phyloP scores from a whole-genome alignment of 2,113 vertebrate species.

The Leptosomus discolor region DNA sequence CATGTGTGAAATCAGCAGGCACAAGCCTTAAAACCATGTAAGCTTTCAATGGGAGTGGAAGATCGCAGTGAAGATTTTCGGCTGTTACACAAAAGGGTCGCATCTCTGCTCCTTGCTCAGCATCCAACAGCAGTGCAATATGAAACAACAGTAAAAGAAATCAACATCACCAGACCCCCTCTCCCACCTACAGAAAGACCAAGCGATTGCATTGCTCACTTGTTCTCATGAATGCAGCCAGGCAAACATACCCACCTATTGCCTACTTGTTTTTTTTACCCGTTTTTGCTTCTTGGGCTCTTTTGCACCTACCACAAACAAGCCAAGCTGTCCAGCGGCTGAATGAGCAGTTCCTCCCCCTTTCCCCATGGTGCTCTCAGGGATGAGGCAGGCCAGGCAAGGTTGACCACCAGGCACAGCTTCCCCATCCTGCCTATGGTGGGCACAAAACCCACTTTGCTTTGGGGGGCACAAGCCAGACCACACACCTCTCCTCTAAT shows the following conservation, averaged over 20 bases:
- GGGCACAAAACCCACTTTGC: neutral
- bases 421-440: neutral
- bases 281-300: neutral
- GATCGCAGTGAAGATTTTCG: neutral
- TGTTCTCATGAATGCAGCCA: neutral
- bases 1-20: neutral
- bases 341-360: neutral
- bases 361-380: accelerated
- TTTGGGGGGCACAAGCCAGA: neutral
- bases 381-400: neutral
- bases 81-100: neutral
- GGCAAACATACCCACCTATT: neutral
- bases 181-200: neutral
- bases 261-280: neutral
- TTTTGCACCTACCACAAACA: neutral
- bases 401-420: neutral
- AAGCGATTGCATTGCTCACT: neutral
- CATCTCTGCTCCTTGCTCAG: neutral
- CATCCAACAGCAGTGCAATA: neutral
- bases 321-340: neutral
- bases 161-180: neutral
- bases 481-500: neutral
- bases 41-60: neutral
- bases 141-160: neutral
- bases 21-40: neutral